Percentiles rank a stretch among this genome's conserved stretches.
phyloP scores from a whole-genome alignment of 2,888 invertebrate genomes.

The Spicauda simplicius region DNA sequence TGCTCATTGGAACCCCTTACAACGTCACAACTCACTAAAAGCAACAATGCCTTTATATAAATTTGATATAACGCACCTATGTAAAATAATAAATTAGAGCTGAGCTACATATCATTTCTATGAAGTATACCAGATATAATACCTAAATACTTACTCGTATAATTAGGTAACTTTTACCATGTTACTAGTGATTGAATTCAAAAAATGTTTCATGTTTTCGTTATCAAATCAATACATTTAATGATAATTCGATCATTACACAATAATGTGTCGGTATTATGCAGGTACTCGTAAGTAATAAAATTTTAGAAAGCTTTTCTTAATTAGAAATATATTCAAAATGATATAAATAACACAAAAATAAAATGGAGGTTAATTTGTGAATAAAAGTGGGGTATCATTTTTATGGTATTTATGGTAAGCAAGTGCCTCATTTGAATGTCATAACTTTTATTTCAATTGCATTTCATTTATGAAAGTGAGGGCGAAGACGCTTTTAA shows the following conservation, averaged over 20 bases:
- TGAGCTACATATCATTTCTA: too few relatives aligned
- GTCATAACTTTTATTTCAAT: slow-evolving; percentile 34
- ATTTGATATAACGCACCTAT: too few relatives aligned
- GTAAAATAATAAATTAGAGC: too few relatives aligned
- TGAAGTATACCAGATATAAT: too few relatives aligned
- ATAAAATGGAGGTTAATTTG: slow-evolving; percentile 23
- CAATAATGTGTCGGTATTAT: background rate
- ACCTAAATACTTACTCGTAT: too few relatives aligned
- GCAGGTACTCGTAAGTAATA: slow-evolving; percentile 12
- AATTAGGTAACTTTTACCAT: background rate
- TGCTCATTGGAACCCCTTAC: too few relatives aligned
- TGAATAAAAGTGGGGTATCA: slow-evolving; percentile 14
- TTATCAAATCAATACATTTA: background rate
- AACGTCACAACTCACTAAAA: too few relatives aligned
- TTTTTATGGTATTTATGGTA: slow-evolving; percentile 25
- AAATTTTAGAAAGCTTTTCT: slow-evolving; percentile 22
- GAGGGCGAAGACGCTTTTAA: slow-evolving; percentile 21
- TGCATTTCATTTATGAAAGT: slow-evolving; percentile 17
- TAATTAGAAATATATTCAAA: slow-evolving; percentile 29
- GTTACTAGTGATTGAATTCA: background rate
- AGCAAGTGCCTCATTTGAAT: slow-evolving; percentile 31
- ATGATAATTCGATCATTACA: slow-evolving; percentile 3
- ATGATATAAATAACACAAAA: slow-evolving; percentile 3
- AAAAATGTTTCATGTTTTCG: slow-evolving; percentile 1
- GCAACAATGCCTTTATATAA: too few relatives aligned